phyloP scores from a whole-genome alignment of 2,113 vertebrate genomes.

The Daubentonia madagascariensis region DNA sequence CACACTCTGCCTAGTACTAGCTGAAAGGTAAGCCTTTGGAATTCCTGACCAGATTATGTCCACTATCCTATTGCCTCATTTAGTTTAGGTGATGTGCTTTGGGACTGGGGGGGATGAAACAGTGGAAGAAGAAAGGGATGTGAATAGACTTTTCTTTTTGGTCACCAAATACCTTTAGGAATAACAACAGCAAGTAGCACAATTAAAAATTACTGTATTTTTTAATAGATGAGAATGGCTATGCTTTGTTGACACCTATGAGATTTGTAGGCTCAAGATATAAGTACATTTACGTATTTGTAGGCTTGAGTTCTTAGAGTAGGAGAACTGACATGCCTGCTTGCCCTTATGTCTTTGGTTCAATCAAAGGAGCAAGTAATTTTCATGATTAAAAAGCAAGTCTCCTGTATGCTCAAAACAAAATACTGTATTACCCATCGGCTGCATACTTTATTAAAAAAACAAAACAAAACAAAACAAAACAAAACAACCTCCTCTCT shows the following conservation, averaged over 20 bases:
- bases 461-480: background rate
- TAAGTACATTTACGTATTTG: background rate
- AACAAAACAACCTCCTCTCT: background rate
- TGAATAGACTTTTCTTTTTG: background rate
- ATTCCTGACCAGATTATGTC: background rate
- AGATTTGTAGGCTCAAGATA: background rate
- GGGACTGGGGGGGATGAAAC: too few species aligned
- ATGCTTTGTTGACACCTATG: background rate
- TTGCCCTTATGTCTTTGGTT: background rate
- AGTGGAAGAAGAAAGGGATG: background rate
- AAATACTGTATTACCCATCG: background rate
- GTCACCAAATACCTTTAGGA: background rate
- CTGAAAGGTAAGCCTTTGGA: background rate
- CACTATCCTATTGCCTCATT: background rate
- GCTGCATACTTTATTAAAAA: background rate
- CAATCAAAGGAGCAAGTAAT: background rate
- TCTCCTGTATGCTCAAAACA: background rate
- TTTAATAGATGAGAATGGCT: background rate
- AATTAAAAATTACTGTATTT: background rate
- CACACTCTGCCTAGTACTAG: background rate
- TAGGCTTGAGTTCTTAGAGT: background rate
- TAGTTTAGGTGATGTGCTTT: background rate
- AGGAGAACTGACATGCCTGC: background rate
- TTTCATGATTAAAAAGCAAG: background rate
- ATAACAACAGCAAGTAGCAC: background rate